Percentiles rank a stretch among this genome's conserved stretches.
These are phyloP conservation scores for Scolopax bukidnonensis DNA, from an alignment of 2,797 vertebrate species.

Conservation along the genomic window DNA sequence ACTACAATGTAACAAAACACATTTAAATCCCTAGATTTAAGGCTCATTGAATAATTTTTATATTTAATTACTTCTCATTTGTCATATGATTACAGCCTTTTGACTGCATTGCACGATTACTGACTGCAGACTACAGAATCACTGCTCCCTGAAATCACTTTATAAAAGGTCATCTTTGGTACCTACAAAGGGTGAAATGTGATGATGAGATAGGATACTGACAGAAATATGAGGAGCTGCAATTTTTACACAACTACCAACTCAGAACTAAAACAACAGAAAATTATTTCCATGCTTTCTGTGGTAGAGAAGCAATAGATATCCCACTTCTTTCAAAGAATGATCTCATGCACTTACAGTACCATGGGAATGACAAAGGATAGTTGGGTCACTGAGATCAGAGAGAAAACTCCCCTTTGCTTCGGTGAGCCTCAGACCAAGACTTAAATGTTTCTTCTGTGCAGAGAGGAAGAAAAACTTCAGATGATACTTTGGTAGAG, in stretches of 20 bases:
- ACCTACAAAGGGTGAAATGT: not conserved
- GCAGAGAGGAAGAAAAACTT: not conserved
- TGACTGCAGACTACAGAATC: not conserved
- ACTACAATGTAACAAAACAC: slow-evolving; percentile 15
- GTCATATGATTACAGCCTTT: not conserved
- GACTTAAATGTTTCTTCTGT: not conserved
- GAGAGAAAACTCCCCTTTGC: not conserved
- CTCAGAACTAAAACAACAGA: not conserved
- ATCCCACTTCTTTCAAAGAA: not conserved
- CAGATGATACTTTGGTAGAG: not conserved
- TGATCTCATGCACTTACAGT: rapidly evolving
- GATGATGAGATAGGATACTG: not conserved
- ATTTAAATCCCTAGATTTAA: not conserved
- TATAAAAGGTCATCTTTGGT: not conserved
- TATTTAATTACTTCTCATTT: not conserved
- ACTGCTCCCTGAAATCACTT: not conserved
- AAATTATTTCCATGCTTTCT: not conserved
- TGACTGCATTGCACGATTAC: not conserved
- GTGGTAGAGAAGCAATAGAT: not conserved
- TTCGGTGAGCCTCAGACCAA: not conserved
- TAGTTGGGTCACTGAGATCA: not conserved
- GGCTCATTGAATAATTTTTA: not conserved
- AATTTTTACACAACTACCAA: not conserved
- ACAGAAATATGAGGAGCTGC: not conserved
- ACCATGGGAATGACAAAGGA: not conserved